A percentile compares a stretch with the other conserved stretches of the same genome.
Conservation (phyloP, 2,113 vertebrate species). For the Orthonyx spaldingii region DNA sequence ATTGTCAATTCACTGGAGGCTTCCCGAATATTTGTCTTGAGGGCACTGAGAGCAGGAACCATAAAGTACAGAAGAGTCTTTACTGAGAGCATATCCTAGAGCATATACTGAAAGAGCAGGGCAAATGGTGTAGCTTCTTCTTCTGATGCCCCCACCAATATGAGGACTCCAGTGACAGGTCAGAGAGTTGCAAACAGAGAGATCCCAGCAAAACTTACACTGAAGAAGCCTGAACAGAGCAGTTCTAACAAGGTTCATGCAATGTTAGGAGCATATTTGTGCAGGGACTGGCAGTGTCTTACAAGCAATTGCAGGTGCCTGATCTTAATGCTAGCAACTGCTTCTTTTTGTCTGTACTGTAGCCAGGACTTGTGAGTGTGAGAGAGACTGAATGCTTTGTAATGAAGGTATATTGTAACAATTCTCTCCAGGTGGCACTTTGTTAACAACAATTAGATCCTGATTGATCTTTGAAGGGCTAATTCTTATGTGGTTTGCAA, state of each 20-base stretch:
- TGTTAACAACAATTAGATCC: conserved; percentile 74
- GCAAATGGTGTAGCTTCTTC: neutral
- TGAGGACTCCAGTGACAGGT: neutral
- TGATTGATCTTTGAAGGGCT: conserved; percentile 73
- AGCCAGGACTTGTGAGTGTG: conserved; percentile 35
- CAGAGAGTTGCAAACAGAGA: neutral
- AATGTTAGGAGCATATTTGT: conserved; percentile 2
- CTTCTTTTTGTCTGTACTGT: conserved; percentile 43
- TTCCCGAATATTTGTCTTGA: neutral
- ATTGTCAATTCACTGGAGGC: neutral
- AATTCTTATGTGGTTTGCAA: conserved; percentile 72
- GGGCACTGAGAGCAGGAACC: neutral
- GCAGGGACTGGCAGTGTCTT: conserved; percentile 29
- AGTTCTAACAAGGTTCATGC: neutral
- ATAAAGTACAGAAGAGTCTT: neutral
- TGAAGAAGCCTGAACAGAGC: neutral
- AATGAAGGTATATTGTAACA: conserved; percentile 75
- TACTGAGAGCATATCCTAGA: neutral
- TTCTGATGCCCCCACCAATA: fast-evolving
- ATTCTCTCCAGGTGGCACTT: conserved; percentile 75
- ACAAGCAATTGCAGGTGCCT: conserved; percentile 62
- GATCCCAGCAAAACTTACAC: neutral
- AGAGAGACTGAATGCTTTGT: conserved; percentile 70
- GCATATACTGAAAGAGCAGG: neutral
- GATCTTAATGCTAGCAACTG: conserved; percentile 31